Percentiles rank a stretch among this genome's conserved stretches.
Conservation (phyloP, 2,888 invertebrate genomes). For the Teleogryllus oceanicus region DNA sequence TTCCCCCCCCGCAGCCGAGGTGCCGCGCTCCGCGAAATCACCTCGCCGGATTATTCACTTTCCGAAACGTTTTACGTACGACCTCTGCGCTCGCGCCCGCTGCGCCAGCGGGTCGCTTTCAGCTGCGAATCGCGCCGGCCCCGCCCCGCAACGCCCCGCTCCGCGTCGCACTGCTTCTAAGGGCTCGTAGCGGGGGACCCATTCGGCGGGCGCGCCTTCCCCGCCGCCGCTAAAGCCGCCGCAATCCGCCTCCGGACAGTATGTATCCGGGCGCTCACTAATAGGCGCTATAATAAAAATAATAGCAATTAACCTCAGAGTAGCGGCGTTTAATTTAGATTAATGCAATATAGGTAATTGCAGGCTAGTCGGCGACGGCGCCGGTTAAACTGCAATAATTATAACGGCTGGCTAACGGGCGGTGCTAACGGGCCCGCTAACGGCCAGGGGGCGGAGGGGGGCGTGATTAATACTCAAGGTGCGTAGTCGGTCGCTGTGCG, state of each 20-base stretch:
- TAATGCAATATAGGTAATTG: conserved; percentile 9
- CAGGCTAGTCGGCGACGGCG: conserved; percentile 8
- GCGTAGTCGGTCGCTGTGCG: too few relatives aligned
- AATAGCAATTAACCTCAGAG: conserved; percentile 6
- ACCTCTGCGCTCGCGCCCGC: not conserved
- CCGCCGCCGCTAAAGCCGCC: not conserved
- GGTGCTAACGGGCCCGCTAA: too few relatives aligned
- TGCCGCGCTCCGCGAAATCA: not conserved
- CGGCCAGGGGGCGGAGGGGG: too few relatives aligned
- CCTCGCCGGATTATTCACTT: conserved; percentile 3
- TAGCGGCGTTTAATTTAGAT: conserved; percentile 7
- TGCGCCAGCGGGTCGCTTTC: not conserved
- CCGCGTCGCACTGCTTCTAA: too few relatives aligned
- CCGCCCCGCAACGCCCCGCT: too few relatives aligned
- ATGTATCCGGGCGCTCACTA: not conserved
- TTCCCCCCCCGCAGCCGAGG: too few relatives aligned
- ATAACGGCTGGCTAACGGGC: not conserved
- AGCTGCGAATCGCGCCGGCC: too few relatives aligned
- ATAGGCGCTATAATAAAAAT: not conserved
- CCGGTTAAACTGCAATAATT: conserved; percentile 18
- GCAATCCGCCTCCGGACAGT: not conserved
- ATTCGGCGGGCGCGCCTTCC: too few relatives aligned
- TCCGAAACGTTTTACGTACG: not conserved
- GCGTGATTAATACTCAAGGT: too few relatives aligned
- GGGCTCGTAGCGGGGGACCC: too few relatives aligned